phyloP scores from a whole-genome alignment of 2,888 invertebrate species.

The Eupelmus urozonus region DNA sequence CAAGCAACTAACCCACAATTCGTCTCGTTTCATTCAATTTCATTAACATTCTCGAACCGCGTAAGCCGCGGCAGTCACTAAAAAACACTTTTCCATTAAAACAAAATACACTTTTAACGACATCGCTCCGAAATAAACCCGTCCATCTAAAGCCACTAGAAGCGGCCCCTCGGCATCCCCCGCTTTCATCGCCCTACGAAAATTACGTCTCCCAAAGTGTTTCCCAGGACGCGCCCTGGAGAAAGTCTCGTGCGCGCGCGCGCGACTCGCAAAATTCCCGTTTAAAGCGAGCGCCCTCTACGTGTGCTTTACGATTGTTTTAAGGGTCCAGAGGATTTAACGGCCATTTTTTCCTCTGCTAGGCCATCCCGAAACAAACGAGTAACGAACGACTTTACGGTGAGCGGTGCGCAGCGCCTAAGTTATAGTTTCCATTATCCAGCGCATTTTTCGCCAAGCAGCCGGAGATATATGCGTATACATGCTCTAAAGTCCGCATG shows the following conservation, averaged over 20 bases:
- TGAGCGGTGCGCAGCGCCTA: slow-evolving; percentile 49
- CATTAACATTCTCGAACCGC: too few relatives aligned
- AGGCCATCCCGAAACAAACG: slow-evolving; percentile 47
- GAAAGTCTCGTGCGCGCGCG: slow-evolving; percentile 1
- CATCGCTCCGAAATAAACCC: not conserved
- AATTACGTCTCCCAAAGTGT: not conserved
- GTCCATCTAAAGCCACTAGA: not conserved
- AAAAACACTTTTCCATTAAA: not conserved
- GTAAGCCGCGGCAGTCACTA: too few relatives aligned
- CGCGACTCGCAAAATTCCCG: not conserved
- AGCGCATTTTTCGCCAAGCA: not conserved
- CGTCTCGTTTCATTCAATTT: not conserved
- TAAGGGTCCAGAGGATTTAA: slow-evolving; percentile 37
- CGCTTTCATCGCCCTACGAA: not conserved
- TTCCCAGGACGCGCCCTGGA: not conserved
- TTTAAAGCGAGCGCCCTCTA: not conserved
- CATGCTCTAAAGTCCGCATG: too few relatives aligned
- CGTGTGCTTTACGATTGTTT: slow-evolving; percentile 20
- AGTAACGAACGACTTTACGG: slow-evolving; percentile 40
- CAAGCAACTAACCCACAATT: too few relatives aligned
- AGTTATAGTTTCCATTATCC: slow-evolving; percentile 64
- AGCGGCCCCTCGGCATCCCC: not conserved
- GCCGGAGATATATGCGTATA: too few relatives aligned
- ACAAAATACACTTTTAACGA: slow-evolving; percentile 1
- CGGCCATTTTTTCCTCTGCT: slow-evolving; percentile 34